Percentiles rank a stretch among this genome's conserved stretches.
Evolutionary conservation across 2,888 invertebrate genomes (phyloP).

Genomic region (Thecophora atra): DNA sequence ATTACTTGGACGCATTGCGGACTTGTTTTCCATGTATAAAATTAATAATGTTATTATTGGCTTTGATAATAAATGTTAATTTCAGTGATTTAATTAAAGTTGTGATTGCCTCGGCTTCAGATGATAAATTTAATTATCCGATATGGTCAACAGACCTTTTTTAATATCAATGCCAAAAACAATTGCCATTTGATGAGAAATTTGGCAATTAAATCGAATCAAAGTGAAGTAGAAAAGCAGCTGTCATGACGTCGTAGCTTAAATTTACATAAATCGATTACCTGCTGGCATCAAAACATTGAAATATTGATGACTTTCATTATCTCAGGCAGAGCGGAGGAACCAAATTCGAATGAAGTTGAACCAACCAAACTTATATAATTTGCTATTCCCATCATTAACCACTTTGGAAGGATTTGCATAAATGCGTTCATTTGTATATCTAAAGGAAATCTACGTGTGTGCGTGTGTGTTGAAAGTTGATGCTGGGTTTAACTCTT

Average conservation of each 20-base stretch:
- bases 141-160: not conserved
- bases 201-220: not conserved
- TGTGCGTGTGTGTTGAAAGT: not conserved
- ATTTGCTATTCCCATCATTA: too few species aligned
- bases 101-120: not conserved
- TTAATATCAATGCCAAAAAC: not conserved
- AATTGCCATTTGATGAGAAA: constrained; percentile 2
- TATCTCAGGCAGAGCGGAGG: not conserved
- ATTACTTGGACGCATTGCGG: too few species aligned
- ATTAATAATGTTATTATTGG: too few species aligned
- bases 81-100: not conserved
- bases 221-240: not conserved
- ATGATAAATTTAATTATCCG: not conserved
- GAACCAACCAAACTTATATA: not conserved
- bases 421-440: not conserved
- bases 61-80: too few species aligned
- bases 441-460: too few species aligned
- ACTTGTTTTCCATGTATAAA: too few species aligned
- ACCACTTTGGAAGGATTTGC: too few species aligned
- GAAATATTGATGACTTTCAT: not conserved
- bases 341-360: not conserved
- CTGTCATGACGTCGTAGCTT: not conserved
- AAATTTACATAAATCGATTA: constrained; percentile 18
- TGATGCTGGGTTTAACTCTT: not conserved
- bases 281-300: not conserved